A percentile compares a stretch with the other conserved stretches of the same genome.
These are phyloP conservation scores for Lepus oiostolus DNA, from an alignment of 2,797 vertebrate species.

Conservation along the genomic window DNA sequence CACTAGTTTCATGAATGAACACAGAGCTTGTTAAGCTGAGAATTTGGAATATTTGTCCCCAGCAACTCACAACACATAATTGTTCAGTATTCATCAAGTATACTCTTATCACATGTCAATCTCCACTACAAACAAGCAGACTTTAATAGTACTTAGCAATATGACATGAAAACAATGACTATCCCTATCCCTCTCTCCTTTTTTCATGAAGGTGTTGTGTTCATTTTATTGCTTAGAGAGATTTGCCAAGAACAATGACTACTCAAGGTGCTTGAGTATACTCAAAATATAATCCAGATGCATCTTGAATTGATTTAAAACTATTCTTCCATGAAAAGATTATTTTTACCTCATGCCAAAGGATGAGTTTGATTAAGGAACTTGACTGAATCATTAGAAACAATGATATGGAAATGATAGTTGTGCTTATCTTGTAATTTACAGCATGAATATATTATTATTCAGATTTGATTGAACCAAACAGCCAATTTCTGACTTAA, in stretches of 20 bases:
- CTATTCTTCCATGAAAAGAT: slow-evolving; percentile 92
- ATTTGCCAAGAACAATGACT: slow-evolving; percentile 93
- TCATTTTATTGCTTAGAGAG: slow-evolving; percentile 90
- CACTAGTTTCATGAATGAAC: slow-evolving; percentile 81
- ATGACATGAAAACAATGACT: slow-evolving; percentile 55
- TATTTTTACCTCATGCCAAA: slow-evolving; percentile 92
- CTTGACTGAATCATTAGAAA: slow-evolving; percentile 91
- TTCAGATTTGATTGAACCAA: slow-evolving; percentile 22
- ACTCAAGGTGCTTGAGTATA: slow-evolving; percentile 93
- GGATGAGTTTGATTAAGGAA: slow-evolving; percentile 91
- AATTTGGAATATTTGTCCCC: slow-evolving; percentile 75
- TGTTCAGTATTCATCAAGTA: slow-evolving; percentile 75
- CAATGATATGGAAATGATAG: slow-evolving; percentile 88
- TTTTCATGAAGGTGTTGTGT: slow-evolving; percentile 92
- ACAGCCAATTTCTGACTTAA: slow-evolving; percentile 34
- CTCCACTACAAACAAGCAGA: not conserved
- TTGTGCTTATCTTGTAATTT: not conserved
- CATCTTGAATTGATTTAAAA: slow-evolving; percentile 94
- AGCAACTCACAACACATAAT: slow-evolving; percentile 79
- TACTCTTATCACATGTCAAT: not conserved
- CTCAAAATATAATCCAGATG: slow-evolving; percentile 88
- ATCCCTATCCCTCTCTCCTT: slow-evolving; percentile 74
- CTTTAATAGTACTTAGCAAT: slow-evolving; percentile 49
- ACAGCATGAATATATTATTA: slow-evolving; percentile 1
- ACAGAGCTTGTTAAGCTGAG: slow-evolving; percentile 82